phyloP scores from a whole-genome alignment of 2,888 invertebrate species.

The Globia sparganii region DNA sequence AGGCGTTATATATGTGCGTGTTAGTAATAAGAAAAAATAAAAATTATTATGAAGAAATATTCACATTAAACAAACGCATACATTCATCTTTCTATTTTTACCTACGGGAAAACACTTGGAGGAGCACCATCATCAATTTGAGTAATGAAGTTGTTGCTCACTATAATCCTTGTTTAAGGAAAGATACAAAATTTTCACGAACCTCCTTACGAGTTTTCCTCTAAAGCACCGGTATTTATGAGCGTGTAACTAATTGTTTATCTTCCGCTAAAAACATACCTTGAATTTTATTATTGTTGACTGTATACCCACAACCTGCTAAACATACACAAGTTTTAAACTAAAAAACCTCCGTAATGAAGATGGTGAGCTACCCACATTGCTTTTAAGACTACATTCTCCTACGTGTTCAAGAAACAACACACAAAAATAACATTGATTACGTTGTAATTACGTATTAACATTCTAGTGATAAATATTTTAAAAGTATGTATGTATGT shows the following conservation, averaged over 20 bases:
- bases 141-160: background rate
- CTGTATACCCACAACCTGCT: background rate
- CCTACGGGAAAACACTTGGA: background rate
- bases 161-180: background rate
- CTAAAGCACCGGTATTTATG: background rate
- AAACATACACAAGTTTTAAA: background rate
- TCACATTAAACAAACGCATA: background rate
- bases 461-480: too few species aligned
- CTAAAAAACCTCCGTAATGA: conserved; percentile 3
- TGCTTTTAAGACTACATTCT: conserved; percentile 23
- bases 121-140: background rate
- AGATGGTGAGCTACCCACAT: conserved; percentile 13
- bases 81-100: background rate
- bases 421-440: too few species aligned
- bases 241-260: background rate
- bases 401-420: conserved; percentile 20
- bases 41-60: background rate
- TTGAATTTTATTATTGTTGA: background rate
- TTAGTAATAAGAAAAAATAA: background rate
- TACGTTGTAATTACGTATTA: too few species aligned
- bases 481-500: too few species aligned
- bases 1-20: background rate
- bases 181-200: too few species aligned
- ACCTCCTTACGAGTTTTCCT: background rate
- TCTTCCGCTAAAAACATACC: background rate